Conservation (phyloP, 2,888 invertebrate genomes). For the Harmothoe impar region DNA sequence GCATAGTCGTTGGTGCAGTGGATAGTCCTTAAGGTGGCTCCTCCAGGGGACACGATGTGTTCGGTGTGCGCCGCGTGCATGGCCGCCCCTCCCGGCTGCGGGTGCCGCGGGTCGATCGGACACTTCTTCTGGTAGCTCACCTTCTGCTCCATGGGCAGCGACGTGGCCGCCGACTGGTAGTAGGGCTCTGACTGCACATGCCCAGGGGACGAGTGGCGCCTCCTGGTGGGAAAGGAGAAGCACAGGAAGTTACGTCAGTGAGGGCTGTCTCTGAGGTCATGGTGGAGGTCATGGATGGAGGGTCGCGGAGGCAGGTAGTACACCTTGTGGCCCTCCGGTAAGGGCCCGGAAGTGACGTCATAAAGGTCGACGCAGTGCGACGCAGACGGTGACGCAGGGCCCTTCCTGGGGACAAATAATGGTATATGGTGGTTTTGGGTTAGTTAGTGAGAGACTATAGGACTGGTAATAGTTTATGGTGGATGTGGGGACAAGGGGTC, state of each 20-base stretch:
- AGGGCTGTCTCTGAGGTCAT: constrained; percentile 15
- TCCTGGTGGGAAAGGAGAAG: constrained; percentile 62
- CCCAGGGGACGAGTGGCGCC: constrained; percentile 35
- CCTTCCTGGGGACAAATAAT: constrained; percentile 58
- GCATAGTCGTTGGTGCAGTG: constrained; percentile 63
- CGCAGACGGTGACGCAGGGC: constrained; percentile 30
- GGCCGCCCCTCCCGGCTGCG: constrained; percentile 1
- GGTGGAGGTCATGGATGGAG: constrained; percentile 53
- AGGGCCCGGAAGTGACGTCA: constrained; percentile 51
- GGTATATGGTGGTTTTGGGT: constrained; percentile 11
- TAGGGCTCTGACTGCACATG: constrained; percentile 44
- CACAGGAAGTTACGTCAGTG: constrained; percentile 56
- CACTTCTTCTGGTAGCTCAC: constrained; percentile 53
- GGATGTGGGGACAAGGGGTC: too few relatives aligned
- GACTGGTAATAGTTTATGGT: too few relatives aligned
- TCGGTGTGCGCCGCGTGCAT: constrained; percentile 10
- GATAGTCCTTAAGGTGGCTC: constrained; percentile 50
- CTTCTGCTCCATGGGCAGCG: constrained; percentile 46
- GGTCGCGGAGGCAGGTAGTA: constrained; percentile 53
- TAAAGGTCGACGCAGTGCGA: constrained; percentile 50
- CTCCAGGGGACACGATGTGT: constrained; percentile 35
- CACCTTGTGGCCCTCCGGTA: constrained; percentile 58
- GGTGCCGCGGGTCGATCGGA: constrained; percentile 47
- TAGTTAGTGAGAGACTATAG: background rate
- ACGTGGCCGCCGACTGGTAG: constrained; percentile 57